These are phyloP conservation scores for Andinoacara biseriatus DNA, from an alignment of 2,113 vertebrate species.

Conservation along the genomic window DNA sequence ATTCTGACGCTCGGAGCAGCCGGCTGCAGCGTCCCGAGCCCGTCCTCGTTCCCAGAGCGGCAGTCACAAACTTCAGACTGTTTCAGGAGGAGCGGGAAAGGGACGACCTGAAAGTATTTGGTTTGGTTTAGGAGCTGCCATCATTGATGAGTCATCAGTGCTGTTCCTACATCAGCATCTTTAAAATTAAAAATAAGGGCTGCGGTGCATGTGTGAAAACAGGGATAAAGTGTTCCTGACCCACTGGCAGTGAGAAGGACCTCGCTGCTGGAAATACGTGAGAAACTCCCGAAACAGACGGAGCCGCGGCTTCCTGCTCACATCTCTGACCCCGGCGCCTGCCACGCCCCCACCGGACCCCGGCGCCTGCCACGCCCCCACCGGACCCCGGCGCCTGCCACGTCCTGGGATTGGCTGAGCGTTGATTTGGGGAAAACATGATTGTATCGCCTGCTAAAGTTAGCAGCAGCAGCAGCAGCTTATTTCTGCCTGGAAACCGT, in stretches of 20 bases:
- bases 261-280: background rate
- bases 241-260: background rate
- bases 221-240: background rate
- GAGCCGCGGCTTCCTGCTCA: too few species aligned
- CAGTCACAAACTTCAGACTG: background rate
- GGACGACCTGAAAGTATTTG: background rate
- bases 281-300: background rate
- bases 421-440: too few species aligned
- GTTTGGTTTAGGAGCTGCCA: background rate
- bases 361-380: too few species aligned
- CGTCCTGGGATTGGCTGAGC: too few species aligned
- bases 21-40: accelerated
- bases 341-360: too few species aligned
- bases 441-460: too few species aligned
- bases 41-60: background rate
- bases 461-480: background rate
- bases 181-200: too few species aligned
- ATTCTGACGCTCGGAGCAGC: background rate
- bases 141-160: accelerated
- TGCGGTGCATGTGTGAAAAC: too few species aligned
- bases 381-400: too few species aligned
- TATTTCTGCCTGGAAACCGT: background rate
- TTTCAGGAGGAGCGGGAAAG: background rate
- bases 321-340: background rate
- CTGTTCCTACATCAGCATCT: too few species aligned